Evolutionary conservation across 2,113 vertebrate genomes (phyloP).

Genomic region (Pipra filicauda): DNA sequence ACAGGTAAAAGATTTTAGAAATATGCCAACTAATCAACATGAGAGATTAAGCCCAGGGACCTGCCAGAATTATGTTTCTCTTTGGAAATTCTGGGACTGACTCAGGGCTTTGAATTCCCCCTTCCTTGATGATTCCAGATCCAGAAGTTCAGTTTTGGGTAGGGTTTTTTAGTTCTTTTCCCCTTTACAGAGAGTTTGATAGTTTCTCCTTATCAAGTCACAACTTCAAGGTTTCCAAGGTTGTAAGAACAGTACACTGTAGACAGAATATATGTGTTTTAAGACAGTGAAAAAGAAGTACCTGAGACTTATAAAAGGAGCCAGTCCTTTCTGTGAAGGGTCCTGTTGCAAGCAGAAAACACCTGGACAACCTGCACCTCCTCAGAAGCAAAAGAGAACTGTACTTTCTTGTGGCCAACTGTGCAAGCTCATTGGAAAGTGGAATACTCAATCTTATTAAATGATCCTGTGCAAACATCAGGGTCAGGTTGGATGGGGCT

Average conservation of each 20-base stretch:
- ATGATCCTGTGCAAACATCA: background rate
- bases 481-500: too few relatives aligned
- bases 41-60: background rate
- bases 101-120: background rate
- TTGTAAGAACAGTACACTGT: background rate
- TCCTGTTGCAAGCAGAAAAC: background rate
- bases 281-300: background rate
- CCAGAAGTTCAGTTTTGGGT: background rate
- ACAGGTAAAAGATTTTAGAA: background rate
- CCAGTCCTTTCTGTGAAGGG: background rate
- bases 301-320: background rate
- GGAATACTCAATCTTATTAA: background rate
- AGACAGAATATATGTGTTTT: background rate
- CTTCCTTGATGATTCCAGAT: background rate
- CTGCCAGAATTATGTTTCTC: background rate
- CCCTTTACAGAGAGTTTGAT: background rate
- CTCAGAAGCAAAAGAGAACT: background rate
- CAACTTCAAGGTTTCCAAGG: background rate
- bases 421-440: background rate
- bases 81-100: background rate
- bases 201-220: background rate
- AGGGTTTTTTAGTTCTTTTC: background rate
- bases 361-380: background rate
- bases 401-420: background rate
- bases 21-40: background rate